phyloP scores from a whole-genome alignment of 2,888 invertebrate genomes.

The Brachyopa scutellaris region DNA sequence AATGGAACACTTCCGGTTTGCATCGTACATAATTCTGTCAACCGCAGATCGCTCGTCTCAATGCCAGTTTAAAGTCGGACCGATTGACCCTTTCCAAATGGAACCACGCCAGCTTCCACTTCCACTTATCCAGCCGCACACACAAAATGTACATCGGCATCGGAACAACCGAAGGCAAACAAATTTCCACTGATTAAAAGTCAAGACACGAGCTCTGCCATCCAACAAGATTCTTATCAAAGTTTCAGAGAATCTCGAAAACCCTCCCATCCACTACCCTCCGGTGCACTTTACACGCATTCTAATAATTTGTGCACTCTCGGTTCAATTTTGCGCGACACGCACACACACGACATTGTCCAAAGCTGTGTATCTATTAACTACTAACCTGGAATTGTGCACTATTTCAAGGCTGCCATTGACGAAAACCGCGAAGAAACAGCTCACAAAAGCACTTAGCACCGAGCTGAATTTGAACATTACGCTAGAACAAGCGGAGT shows the following conservation, averaged over 20 bases:
- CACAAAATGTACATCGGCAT: slow-evolving; percentile 29
- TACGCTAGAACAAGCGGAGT: slow-evolving; percentile 1
- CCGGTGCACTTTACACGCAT: slow-evolving; percentile 1
- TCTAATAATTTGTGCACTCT: slow-evolving; percentile 22
- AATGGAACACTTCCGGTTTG: slow-evolving; percentile 62
- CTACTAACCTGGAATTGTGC: slow-evolving; percentile 66
- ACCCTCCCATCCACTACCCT: not conserved
- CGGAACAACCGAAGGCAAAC: slow-evolving; percentile 39
- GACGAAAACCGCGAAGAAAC: slow-evolving; percentile 57
- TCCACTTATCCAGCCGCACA: not conserved
- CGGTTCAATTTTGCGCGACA: slow-evolving; percentile 32
- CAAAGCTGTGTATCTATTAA: slow-evolving; percentile 30
- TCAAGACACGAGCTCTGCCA: slow-evolving; percentile 49
- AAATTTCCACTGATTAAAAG: slow-evolving; percentile 52
- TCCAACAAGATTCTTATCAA: slow-evolving; percentile 36
- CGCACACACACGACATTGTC: not conserved
- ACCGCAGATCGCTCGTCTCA: slow-evolving; percentile 19
- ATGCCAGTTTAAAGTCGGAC: not conserved
- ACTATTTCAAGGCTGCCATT: slow-evolving; percentile 62
- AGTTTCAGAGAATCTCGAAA: slow-evolving; percentile 35
- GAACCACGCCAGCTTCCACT: not conserved
- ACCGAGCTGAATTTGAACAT: slow-evolving; percentile 57
- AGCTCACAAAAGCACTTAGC: slow-evolving; percentile 62
- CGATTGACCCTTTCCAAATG: not conserved
- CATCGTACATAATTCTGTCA: slow-evolving; percentile 40